phyloP scores from a whole-genome alignment of 2,113 vertebrate genomes.

The rabbit (Oryctolagus cuniculus) region mOryCun1.1 NC_091435.1:41899501-41900000 shows the following conservation, averaged over 20 bases:
- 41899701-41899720: background rate
- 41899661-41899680: too few species aligned
- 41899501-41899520: too few species aligned
- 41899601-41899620: too few species aligned
- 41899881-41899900: background rate
- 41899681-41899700: too few species aligned
- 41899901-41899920: background rate
- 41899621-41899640: too few species aligned
- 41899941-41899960: background rate
- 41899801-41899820: background rate
- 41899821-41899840: background rate
- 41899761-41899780: background rate
- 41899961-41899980: background rate
- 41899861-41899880: background rate
- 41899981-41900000: constrained; percentile 61
- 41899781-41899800: background rate
- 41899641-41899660: too few species aligned
- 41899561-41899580: too few species aligned
- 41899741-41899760: background rate
- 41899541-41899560: too few species aligned
- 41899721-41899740: background rate
- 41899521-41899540: too few species aligned
- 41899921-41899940: background rate
- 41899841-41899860: background rate
- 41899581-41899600: too few species aligned